Evolutionary conservation across 2,888 invertebrate species (phyloP), one percentile per base, ranked within the genome.

Genomic region (Electrophaes corylata): DNA sequence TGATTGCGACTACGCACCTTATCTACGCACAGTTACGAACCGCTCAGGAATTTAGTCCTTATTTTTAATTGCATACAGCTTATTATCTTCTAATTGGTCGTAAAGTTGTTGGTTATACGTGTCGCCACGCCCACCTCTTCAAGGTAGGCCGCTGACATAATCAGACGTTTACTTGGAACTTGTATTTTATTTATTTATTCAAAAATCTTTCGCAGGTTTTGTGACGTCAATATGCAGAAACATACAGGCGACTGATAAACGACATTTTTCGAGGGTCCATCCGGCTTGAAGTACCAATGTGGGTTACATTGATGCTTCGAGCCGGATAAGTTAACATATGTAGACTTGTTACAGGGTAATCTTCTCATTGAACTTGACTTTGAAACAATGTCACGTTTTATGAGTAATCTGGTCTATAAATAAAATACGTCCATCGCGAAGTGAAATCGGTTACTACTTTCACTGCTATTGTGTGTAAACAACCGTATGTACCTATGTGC

Each of bases 111-210:
- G 41, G 40, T 48, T 44, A 44, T 52, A 52, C 50, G 43, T 54
- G 50, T 37, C 19, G 50, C 57, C 62, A 62, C 62, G 58, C 62
- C 62, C 55, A 55, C 61, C 11, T 18, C 33, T 47, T 48, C 62
- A 62, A 62, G 62, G 62, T 40, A 62, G 57, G 19, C 50, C 41
- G 47, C 57, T 62, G 61, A 55, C 54, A 62, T 62, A 57, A 62
- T 41, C 50, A 46, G 41, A 40, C 31, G 40, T 35, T 49, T 54
- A 49, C 58, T 44, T 58, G 48, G 40, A 39, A 18, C 8, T 29
- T 37, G 26, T 48, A 18, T 6, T 29, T 51, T 51, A 44, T 39
- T 48, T 40, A 55, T 48, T 43, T 41, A 44, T 41, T 18, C 20
- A 40, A 11, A 29, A 49, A 20, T 40, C 39, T 48, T 54, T 45